phyloP scores from a whole-genome alignment of 53 echinoderm and acorn worm genomes.

The Echinarachnius parma region DNA sequence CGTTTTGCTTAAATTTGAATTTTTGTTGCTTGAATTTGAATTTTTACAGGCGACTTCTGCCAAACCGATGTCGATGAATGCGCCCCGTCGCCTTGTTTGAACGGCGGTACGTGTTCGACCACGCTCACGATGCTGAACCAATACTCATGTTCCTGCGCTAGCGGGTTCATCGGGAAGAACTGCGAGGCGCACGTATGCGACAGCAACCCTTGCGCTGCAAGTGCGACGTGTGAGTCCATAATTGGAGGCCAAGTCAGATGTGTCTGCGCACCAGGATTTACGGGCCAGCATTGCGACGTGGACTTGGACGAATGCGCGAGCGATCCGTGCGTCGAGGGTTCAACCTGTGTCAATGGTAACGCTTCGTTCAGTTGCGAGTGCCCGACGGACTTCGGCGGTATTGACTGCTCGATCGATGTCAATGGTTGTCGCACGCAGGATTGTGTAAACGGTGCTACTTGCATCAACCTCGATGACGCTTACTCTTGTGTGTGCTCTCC shows the following conservation, averaged over 20 bases:
- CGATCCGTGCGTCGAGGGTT: conserved; percentile 21
- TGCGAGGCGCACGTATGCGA: conserved; percentile 31
- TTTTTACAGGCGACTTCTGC: conserved; percentile 6
- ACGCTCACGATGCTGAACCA: neutral
- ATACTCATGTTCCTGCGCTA: conserved; percentile 3
- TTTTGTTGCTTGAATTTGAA: too few relatives aligned
- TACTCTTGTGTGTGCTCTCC: conserved; percentile 7
- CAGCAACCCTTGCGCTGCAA: neutral
- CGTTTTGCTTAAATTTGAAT: too few relatives aligned
- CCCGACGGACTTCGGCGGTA: neutral
- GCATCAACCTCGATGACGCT: conserved; percentile 3
- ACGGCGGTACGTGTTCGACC: conserved; percentile 30
- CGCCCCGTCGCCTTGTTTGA: conserved; percentile 9
- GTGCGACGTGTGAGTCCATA: conserved; percentile 28
- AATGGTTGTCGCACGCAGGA: conserved; percentile 23
- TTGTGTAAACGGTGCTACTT: conserved; percentile 2
- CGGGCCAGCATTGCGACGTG: neutral
- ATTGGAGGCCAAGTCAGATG: neutral
- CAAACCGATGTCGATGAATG: conserved; percentile 31
- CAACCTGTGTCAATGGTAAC: conserved; percentile 4
- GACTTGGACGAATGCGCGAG: conserved; percentile 22
- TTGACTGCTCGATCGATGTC: conserved; percentile 10
- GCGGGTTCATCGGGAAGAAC: conserved; percentile 13
- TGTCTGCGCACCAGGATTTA: conserved; percentile 18
- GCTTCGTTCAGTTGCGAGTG: conserved; percentile 7